phyloP scores from a whole-genome alignment of 2,113 vertebrate genomes.

The Otus sunia region DNA sequence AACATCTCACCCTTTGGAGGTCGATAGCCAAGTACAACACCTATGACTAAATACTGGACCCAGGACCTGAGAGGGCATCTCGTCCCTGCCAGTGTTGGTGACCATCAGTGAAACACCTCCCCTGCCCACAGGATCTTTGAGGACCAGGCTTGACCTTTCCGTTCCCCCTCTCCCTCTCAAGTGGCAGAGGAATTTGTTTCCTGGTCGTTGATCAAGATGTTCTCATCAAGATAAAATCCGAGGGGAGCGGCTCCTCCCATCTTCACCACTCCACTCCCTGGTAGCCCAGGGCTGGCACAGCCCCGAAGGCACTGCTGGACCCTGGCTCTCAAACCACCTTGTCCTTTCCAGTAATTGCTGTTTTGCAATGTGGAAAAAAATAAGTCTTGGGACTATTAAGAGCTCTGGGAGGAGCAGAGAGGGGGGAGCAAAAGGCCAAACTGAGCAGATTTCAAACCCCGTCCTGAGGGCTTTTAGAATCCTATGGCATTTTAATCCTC shows the following conservation, averaged over 20 bases:
- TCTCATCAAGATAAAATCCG: not conserved
- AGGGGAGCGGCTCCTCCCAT: not conserved
- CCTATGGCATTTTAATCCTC: not conserved
- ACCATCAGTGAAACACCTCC: not conserved
- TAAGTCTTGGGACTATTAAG: not conserved
- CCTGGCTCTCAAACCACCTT: not conserved
- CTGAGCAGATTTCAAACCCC: not conserved
- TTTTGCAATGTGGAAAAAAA: constrained; percentile 50
- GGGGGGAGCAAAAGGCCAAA: not conserved
- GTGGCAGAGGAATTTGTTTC: not conserved
- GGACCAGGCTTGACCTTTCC: not conserved
- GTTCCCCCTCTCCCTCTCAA: not conserved
- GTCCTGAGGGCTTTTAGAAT: not conserved
- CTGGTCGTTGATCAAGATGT: not conserved
- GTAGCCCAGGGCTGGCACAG: not conserved
- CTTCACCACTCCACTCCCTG: not conserved
- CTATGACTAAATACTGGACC: not conserved
- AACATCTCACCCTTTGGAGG: not conserved
- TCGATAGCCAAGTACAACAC: not conserved
- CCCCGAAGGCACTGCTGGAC: not conserved
- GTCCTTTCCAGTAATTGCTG: constrained; percentile 18
- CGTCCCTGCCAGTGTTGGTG: not conserved
- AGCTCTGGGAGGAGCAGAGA: not conserved
- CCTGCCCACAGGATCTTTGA: not conserved
- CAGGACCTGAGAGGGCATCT: not conserved